These are phyloP conservation scores for Balanococcus diminutus DNA, from an alignment of 2,888 invertebrate genomes.

Conservation along the genomic window DNA sequence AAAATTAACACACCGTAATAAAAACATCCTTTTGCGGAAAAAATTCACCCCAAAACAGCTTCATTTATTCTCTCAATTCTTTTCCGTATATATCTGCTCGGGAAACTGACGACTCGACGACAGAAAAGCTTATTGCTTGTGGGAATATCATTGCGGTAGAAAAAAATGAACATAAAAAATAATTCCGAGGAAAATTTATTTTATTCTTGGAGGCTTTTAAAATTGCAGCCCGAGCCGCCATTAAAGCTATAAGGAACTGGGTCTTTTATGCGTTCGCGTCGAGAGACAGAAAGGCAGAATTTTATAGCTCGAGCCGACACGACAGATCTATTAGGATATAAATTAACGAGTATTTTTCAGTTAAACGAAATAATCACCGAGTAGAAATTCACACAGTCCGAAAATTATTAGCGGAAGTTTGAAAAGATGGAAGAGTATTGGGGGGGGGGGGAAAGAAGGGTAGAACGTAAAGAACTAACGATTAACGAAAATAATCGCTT, in stretches of 20 bases:
- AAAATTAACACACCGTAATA: too few species aligned
- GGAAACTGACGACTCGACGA: not conserved
- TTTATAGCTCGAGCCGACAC: not conserved
- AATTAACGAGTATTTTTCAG: not conserved
- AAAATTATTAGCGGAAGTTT: not conserved
- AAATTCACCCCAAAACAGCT: not conserved
- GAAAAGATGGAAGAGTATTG: not conserved
- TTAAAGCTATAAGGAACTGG: not conserved
- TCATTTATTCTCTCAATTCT: not conserved
- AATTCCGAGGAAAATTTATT: not conserved
- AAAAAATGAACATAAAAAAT: not conserved
- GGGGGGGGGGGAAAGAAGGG: not conserved
- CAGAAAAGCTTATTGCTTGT: not conserved
- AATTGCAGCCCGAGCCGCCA: not conserved
- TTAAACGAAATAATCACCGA: slow-evolving; percentile 28
- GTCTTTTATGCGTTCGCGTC: not conserved
- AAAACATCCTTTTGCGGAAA: not conserved
- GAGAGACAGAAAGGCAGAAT: not conserved
- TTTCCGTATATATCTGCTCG: not conserved
- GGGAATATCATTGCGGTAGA: not conserved
- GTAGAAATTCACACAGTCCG: not conserved
- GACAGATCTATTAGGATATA: slow-evolving; percentile 12
- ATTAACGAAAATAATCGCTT: not conserved
- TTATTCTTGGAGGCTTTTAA: not conserved
- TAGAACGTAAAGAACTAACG: not conserved